Percentiles rank a stretch among this genome's conserved stretches.
These are phyloP conservation scores for Periophthalmodon schlosseri DNA, from an alignment of 2,113 vertebrate species.

Conservation along the genomic window DNA sequence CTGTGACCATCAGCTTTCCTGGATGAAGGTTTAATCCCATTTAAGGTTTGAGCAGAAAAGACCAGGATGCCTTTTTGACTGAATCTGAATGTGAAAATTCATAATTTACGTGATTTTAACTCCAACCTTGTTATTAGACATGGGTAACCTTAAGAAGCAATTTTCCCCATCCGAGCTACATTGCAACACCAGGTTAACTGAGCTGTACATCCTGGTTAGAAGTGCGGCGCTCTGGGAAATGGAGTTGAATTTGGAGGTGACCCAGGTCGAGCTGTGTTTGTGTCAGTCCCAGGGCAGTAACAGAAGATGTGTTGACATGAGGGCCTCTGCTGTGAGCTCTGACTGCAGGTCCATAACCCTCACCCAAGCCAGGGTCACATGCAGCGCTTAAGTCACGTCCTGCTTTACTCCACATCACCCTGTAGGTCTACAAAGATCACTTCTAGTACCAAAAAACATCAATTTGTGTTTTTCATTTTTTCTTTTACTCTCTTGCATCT, in stretches of 20 bases:
- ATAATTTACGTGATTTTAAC: constrained; percentile 30
- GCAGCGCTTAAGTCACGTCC: constrained; percentile 24
- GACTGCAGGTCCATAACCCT: constrained; percentile 42
- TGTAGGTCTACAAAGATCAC: too few relatives aligned
- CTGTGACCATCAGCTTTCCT: background rate
- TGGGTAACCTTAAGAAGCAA: constrained; percentile 8
- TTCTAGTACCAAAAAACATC: too few relatives aligned
- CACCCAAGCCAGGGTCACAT: constrained; percentile 26
- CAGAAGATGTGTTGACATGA: constrained; percentile 69
- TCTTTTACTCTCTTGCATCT: too few relatives aligned
- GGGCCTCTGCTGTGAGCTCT: constrained; percentile 34
- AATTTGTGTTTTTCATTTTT: too few relatives aligned
- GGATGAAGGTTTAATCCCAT: background rate
- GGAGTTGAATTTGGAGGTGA: constrained; percentile 54
- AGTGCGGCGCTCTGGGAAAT: constrained; percentile 57
- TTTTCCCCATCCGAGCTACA: constrained; percentile 21
- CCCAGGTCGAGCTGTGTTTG: constrained; percentile 63
- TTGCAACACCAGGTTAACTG: constrained; percentile 39
- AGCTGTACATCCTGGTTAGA: constrained; percentile 70
- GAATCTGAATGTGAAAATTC: constrained; percentile 28
- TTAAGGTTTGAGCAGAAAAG: background rate
- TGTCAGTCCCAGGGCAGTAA: constrained; percentile 58
- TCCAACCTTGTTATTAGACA: constrained; percentile 26
- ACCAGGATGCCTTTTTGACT: too few relatives aligned
- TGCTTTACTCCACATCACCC: constrained; percentile 9